Base-by-base conservation (phyloP, 2,113 vertebrate species). In the Polyodon spathula region DNA sequence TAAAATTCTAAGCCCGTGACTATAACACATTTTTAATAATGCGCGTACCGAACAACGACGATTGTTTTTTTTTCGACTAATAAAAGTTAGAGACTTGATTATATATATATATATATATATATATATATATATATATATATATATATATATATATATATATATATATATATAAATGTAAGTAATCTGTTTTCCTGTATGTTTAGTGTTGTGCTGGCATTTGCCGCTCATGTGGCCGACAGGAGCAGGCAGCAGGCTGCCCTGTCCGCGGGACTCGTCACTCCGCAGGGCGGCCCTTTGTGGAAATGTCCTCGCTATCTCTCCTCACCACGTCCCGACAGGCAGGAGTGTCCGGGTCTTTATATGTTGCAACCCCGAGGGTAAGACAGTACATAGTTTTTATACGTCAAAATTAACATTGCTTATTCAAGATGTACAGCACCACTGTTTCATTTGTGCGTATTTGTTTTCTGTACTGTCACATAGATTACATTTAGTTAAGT, bases 341-440 rank as follows among this genome's bases (percentile, higher is more conserved):
- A 85, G 92, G 73, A 93, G 91, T 69, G 90, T 95, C 64, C 87
- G 92, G 8, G 90, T 95, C 71, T 97, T 95, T 87, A 89, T 97
- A 81, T 93, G 89, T 69, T 81, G 90, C 84, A 95, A 94, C 78
- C 91, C 94, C 60, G 92, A 95, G 85, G 93, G 94, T 95, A 85
- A 86, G 80, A 68, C 4, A 14, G 52, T 14, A 4, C 10, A 27
- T 8, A 8, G 37, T 37, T 27, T 27, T 27, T 27, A 27, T 27
- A 27, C 27, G 27, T 27, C 27, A 27, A 27, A 27, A 27, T 27
- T 27, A 27, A 27, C 27, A 27, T 27, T 1, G 3, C 27, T 3
- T 27, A 27, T 27, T 27, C 27, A 27, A 27, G 27, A 27, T 27
- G 3, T 27, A 27, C 27, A 27, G 27, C 27, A 2, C 27, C 27